phyloP scores from a whole-genome alignment of 1,140 invertebrate species.

The Thereuonema tuberculata region DNA sequence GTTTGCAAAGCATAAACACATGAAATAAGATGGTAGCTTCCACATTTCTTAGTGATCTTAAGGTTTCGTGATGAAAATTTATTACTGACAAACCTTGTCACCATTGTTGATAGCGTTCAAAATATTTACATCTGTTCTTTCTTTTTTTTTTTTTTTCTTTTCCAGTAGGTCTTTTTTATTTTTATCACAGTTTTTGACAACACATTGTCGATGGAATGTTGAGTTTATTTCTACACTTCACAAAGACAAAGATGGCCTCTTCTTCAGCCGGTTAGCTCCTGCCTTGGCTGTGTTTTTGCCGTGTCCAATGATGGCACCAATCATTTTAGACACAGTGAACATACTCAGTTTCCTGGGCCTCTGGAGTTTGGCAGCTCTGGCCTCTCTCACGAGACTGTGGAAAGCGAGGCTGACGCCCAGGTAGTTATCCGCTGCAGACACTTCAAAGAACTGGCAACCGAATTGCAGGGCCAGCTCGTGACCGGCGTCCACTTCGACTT shows the following conservation, averaged over 20 bases:
- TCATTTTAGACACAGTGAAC: conserved; percentile 63
- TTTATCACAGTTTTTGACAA: no score
- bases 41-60: no score
- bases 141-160: no score
- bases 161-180: no score
- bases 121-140: no score
- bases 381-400: conserved; percentile 51
- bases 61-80: no score
- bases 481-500: conserved; percentile 62
- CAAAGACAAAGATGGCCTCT: conserved; percentile 46
- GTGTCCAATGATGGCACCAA: conserved; percentile 61
- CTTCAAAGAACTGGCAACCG: conserved; percentile 71
- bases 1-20: no score
- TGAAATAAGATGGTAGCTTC: no score
- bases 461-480: conserved; percentile 59
- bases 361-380: conserved; percentile 52
- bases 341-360: conserved; percentile 55
- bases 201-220: no score
- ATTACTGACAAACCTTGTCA: no score
- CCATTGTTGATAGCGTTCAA: no score
- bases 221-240: no score
- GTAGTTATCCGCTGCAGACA: conserved; percentile 65
- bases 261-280: conserved; percentile 36
- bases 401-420: conserved; percentile 63
- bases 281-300: conserved; percentile 36